Conservation (phyloP, 2,113 vertebrate species). For the Gallinago media region DNA sequence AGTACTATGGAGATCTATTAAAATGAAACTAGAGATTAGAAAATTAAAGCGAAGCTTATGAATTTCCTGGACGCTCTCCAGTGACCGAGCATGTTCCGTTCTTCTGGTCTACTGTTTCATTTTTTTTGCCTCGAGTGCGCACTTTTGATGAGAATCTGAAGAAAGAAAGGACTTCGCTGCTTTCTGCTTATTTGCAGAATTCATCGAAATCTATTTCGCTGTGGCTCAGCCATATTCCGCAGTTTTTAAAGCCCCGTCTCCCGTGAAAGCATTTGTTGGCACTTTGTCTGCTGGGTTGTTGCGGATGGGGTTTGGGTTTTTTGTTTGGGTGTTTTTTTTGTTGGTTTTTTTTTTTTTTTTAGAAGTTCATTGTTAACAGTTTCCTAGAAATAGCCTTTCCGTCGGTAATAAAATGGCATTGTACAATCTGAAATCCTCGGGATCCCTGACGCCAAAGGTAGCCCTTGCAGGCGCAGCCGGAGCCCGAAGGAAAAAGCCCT, state of each 20-base stretch:
- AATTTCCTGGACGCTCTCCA: conserved; percentile 8
- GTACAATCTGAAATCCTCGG: neutral
- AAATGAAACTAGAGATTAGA: conserved; percentile 38
- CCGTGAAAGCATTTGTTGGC: neutral
- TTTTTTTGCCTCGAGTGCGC: neutral
- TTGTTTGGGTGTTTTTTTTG: neutral
- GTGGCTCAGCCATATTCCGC: neutral
- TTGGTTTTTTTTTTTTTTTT: neutral
- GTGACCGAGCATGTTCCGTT: neutral
- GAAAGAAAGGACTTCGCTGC: neutral
- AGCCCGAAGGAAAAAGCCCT: neutral
- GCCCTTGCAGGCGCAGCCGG: neutral
- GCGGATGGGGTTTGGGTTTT: neutral
- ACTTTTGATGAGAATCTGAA: neutral
- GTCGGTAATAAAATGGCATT: conserved; percentile 1
- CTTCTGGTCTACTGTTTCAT: neutral
- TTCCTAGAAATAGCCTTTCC: conserved; percentile 59
- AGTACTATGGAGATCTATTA: conserved; percentile 32
- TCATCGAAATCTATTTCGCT: neutral
- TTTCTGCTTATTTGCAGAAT: conserved; percentile 7
- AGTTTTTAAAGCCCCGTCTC: neutral
- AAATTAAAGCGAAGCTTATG: conserved; percentile 27
- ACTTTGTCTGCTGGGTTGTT: neutral
- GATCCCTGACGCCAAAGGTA: neutral
- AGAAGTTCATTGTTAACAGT: conserved; percentile 72